Evolutionary conservation across 2,797 vertebrate genomes (phyloP).

Genomic region (Microctenopoma stevenorrisi): DNA sequence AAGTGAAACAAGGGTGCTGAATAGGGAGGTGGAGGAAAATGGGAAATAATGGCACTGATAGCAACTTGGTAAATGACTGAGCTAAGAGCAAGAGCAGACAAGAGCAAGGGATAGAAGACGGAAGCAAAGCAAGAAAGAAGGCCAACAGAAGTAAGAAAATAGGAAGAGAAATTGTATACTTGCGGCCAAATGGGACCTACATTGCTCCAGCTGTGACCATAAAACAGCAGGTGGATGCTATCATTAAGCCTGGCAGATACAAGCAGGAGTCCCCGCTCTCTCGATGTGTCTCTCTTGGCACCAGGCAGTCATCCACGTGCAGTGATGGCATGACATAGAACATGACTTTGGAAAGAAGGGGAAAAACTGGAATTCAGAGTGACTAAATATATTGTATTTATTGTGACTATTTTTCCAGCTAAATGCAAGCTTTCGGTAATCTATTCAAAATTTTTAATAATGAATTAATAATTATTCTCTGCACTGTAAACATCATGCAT

Average conservation of each 20-base stretch:
- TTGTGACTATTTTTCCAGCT: not conserved
- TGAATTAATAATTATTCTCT: too few species aligned
- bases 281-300: slow-evolving; percentile 89
- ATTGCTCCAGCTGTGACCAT: slow-evolving; percentile 96
- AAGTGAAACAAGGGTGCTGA: slow-evolving; percentile 86
- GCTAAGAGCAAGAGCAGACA: slow-evolving; percentile 27
- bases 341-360: slow-evolving; percentile 36
- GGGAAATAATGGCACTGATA: slow-evolving; percentile 25
- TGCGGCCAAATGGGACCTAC: slow-evolving; percentile 76
- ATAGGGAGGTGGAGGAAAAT: slow-evolving; percentile 61
- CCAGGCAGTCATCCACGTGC: slow-evolving; percentile 77
- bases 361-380: slow-evolving; percentile 10
- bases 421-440: too few species aligned
- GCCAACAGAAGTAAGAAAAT: slow-evolving; percentile 76
- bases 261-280: slow-evolving; percentile 87
- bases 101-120: slow-evolving; percentile 25
- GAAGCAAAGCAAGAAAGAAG: slow-evolving; percentile 20
- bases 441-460: too few species aligned
- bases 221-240: slow-evolving; percentile 99
- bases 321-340: slow-evolving; percentile 54
- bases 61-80: slow-evolving; percentile 30
- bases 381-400: slow-evolving; percentile 20
- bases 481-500: too few species aligned
- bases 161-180: slow-evolving; percentile 67
- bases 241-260: slow-evolving; percentile 97